Conservation (phyloP, 2,113 vertebrate species). For the Phainopepla nitens region DNA sequence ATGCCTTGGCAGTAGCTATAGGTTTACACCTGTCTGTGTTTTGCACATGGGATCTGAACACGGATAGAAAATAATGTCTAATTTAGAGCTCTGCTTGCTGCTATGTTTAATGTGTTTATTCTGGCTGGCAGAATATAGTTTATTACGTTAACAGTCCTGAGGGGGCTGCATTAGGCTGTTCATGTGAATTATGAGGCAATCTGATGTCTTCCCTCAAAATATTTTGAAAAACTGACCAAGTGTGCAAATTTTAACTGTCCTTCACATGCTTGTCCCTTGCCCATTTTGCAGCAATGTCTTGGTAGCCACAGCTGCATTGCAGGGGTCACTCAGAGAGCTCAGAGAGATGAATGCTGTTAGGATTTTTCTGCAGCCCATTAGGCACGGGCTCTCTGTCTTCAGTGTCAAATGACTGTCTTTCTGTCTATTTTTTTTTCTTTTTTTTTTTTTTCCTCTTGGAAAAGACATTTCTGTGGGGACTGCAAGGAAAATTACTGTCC, state of each 20-base stretch:
- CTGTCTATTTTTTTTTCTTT: not conserved
- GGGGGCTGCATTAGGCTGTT: not conserved
- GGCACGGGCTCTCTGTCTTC: not conserved
- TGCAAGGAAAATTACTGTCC: constrained; percentile 19
- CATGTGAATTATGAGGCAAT: not conserved
- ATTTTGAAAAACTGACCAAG: not conserved
- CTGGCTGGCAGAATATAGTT: not conserved
- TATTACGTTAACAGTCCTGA: not conserved
- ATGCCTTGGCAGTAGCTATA: not conserved
- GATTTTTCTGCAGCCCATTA: constrained; percentile 26
- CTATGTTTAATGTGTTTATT: not conserved
- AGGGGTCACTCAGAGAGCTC: not conserved
- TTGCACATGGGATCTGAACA: not conserved
- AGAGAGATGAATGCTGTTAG: not conserved
- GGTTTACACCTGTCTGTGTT: not conserved
- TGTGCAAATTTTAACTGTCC: not conserved
- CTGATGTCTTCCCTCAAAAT: not conserved
- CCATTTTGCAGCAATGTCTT: not conserved
- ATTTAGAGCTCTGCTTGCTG: not conserved
- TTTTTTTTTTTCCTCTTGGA: not conserved
- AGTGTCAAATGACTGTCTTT: not conserved
- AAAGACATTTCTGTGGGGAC: not conserved
- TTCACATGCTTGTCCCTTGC: not conserved
- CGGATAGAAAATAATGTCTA: not conserved
- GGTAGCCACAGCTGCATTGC: not conserved